These are phyloP conservation scores for Epinotia ramella DNA, from an alignment of 2,888 invertebrate genomes.

Conservation along the genomic window DNA sequence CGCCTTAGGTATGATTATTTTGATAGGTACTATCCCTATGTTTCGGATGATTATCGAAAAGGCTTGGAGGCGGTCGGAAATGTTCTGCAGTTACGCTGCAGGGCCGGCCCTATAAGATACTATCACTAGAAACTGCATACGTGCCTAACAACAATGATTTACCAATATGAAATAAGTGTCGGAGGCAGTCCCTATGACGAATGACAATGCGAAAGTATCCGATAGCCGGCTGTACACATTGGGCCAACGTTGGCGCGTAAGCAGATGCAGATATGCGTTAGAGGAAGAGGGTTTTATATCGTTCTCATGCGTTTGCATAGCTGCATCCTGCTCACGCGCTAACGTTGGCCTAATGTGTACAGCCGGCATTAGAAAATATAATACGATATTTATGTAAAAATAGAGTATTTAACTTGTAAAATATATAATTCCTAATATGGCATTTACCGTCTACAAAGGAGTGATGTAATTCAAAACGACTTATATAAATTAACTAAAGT, in stretches of 20 bases:
- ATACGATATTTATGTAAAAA: constrained; percentile 54
- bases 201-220: constrained; percentile 61
- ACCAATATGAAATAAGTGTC: constrained; percentile 67
- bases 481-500: constrained; percentile 75
- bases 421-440: constrained; percentile 83
- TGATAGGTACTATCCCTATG: background rate
- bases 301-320: too few species aligned
- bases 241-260: too few species aligned
- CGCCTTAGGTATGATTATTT: background rate
- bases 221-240: too few species aligned
- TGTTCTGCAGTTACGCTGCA: constrained; percentile 12
- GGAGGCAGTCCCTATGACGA: constrained; percentile 54
- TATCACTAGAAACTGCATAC: constrained; percentile 42
- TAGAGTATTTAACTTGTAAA: constrained; percentile 69
- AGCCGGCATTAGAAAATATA: constrained; percentile 54
- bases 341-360: too few species aligned
- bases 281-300: too few species aligned
- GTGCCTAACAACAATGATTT: constrained; percentile 71
- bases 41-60: background rate
- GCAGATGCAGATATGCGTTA: too few species aligned
- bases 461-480: constrained; percentile 78
- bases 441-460: constrained; percentile 83
- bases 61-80: background rate
- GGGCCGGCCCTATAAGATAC: constrained; percentile 10
- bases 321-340: too few species aligned